These are phyloP conservation scores for Torymus texanus DNA, from an alignment of 2,888 invertebrate genomes.

Conservation along the genomic window DNA sequence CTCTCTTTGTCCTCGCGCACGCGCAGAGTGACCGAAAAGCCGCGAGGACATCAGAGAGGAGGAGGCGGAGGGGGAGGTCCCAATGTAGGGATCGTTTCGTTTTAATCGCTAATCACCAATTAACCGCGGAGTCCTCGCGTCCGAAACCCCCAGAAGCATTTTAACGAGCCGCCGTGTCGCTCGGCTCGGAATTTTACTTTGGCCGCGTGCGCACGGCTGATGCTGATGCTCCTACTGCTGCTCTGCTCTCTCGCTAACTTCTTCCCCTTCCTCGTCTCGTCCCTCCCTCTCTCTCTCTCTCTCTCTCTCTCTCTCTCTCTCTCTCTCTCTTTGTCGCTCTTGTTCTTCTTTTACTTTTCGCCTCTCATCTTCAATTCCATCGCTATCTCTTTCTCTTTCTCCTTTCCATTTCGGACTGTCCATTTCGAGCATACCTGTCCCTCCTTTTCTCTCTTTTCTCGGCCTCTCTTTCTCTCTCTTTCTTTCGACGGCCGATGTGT, in stretches of 20 bases:
- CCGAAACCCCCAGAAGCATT: conserved; percentile 75
- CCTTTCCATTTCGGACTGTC: conserved; percentile 48
- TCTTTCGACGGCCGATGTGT: conserved; percentile 56
- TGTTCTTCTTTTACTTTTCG: conserved; percentile 48
- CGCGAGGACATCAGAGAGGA: conserved; percentile 53
- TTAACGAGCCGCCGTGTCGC: conserved; percentile 75
- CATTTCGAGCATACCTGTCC: conserved; percentile 51
- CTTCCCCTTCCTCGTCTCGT: conserved; percentile 50
- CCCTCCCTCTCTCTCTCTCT: conserved; percentile 35
- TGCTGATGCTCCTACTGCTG: conserved; percentile 21
- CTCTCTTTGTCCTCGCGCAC: conserved; percentile 58
- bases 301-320: too few relatives aligned
- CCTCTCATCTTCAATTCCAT: conserved; percentile 54
- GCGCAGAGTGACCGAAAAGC: conserved; percentile 46
- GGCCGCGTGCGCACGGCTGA: conserved; percentile 54
- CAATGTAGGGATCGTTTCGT: conserved; percentile 69
- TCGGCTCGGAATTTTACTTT: conserved; percentile 72
- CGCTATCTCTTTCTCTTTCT: conserved; percentile 51
- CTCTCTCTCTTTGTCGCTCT: conserved; percentile 23
- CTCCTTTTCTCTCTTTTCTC: conserved; percentile 41
- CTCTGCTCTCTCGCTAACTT: conserved; percentile 44
- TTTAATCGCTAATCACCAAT: conserved; percentile 76
- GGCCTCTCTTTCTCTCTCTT: conserved; percentile 25
- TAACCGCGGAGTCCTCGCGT: conserved; percentile 72
- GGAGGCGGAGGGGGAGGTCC: conserved; percentile 18